These are phyloP conservation scores for Furcula furcula DNA, from an alignment of 2,888 invertebrate genomes.

Conservation along the genomic window DNA sequence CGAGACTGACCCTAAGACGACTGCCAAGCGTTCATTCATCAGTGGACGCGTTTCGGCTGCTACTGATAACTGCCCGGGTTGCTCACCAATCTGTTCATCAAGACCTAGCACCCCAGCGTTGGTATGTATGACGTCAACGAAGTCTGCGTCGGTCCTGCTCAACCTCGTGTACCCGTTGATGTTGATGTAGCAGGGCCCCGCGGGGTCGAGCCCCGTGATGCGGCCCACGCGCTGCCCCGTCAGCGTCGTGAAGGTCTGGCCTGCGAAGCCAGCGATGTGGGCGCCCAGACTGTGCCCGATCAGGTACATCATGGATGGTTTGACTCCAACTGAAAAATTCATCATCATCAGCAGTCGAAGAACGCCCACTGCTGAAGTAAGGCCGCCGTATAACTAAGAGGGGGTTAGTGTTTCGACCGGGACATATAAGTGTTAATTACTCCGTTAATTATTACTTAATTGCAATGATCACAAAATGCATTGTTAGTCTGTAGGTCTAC, in stretches of 20 bases:
- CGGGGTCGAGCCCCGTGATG: constrained; percentile 61
- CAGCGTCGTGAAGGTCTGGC: constrained; percentile 46
- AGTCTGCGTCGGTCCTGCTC: constrained; percentile 46
- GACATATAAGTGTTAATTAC: too few relatives aligned
- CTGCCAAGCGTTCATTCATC: too few relatives aligned
- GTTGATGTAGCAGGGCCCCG: constrained; percentile 63
- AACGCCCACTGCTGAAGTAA: background rate
- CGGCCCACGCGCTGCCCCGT: constrained; percentile 49
- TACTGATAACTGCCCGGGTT: too few relatives aligned
- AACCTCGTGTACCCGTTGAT: constrained; percentile 43
- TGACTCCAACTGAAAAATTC: constrained; percentile 43
- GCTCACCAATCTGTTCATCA: constrained; percentile 49
- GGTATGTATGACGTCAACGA: constrained; percentile 58
- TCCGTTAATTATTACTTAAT: too few relatives aligned
- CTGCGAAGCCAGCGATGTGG: constrained; percentile 59
- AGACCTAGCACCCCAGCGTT: constrained; percentile 57
- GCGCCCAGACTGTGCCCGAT: constrained; percentile 67
- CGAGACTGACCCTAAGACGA: too few relatives aligned
- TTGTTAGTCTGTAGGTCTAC: too few relatives aligned
- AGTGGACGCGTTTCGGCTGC: too few relatives aligned
- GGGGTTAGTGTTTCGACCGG: too few relatives aligned
- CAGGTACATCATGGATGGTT: constrained; percentile 48
- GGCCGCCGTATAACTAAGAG: too few relatives aligned
- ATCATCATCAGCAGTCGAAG: background rate
- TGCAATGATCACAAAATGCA: too few relatives aligned